Percentiles rank a stretch among this genome's conserved stretches.
Conservation (phyloP, 1,140 invertebrate species). For the Palaemon carinicauda region DNA sequence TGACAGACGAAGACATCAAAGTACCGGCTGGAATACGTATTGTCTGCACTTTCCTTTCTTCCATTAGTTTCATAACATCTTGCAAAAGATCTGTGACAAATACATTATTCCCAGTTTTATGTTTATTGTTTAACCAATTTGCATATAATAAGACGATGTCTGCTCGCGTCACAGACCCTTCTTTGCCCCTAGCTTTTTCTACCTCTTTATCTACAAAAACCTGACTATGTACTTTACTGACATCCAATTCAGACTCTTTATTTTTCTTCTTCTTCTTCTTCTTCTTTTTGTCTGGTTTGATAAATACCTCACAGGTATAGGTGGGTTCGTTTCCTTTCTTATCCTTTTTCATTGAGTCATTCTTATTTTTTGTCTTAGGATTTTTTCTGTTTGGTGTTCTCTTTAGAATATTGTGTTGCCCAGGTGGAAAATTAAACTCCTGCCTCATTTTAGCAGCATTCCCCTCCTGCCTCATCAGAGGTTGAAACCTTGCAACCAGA, state of each 20-base stretch:
- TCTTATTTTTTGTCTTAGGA: too few species aligned
- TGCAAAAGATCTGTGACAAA: constrained; percentile 57
- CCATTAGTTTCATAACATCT: constrained; percentile 55
- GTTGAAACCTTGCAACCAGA: not conserved
- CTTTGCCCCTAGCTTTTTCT: constrained; percentile 34
- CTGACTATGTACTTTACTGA: not conserved
- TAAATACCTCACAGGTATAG: too few species aligned
- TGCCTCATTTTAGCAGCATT: too few species aligned
- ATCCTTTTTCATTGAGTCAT: too few species aligned
- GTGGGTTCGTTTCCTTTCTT: too few species aligned
- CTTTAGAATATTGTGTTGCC: too few species aligned
- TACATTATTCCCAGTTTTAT: constrained; percentile 50
- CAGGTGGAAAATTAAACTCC: too few species aligned
- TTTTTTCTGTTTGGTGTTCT: too few species aligned
- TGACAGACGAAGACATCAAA: constrained; percentile 58
- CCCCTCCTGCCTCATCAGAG: not conserved
- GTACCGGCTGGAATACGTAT: constrained; percentile 55
- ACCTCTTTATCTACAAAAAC: not conserved
- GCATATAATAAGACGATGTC: constrained; percentile 56
- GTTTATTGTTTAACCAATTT: constrained; percentile 51
- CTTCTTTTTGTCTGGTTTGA: too few species aligned
- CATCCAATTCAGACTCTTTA: not conserved
- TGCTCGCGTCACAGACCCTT: constrained; percentile 51
- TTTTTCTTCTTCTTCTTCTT: not conserved
- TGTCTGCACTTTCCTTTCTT: constrained; percentile 32